phyloP scores from a whole-genome alignment of 2,113 vertebrate species.

The Nerophis lumbriciformis region DNA sequence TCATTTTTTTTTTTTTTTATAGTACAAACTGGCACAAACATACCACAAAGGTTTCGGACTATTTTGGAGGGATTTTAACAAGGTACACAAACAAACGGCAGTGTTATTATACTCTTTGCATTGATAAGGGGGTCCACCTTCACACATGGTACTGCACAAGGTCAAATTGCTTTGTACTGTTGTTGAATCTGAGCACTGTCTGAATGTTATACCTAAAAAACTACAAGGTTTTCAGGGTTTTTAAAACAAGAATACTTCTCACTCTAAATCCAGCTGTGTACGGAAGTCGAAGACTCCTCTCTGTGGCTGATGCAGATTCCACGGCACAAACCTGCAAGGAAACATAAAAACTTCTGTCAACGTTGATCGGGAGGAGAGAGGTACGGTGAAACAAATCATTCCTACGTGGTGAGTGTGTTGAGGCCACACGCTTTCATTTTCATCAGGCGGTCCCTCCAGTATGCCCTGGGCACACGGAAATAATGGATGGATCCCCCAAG shows the following conservation, averaged over 20 bases:
- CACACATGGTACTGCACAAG: too few species aligned
- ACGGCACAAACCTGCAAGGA: slow-evolving; percentile 79
- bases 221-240: not conserved
- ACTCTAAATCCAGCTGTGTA: slow-evolving; percentile 83
- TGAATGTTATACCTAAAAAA: not conserved
- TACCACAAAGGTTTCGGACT: too few species aligned
- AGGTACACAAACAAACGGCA: too few species aligned
- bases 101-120: too few species aligned
- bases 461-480: slow-evolving; percentile 81
- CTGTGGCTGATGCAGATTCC: slow-evolving; percentile 88
- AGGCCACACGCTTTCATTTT: slow-evolving; percentile 92
- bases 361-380: not conserved
- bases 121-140: too few species aligned
- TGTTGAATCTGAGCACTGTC: too few species aligned
- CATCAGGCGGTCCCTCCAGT: slow-evolving; percentile 88
- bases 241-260: slow-evolving; percentile 12
- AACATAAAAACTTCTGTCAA: slow-evolving; percentile 2
- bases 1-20: too few species aligned
- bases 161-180: too few species aligned
- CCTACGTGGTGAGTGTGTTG: slow-evolving; percentile 91
- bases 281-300: slow-evolving; percentile 82
- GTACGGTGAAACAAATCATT: not conserved
- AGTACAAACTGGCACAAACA: too few species aligned
- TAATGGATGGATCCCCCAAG: slow-evolving; percentile 86
- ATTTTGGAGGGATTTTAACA: too few species aligned